phyloP scores from a whole-genome alignment of 2,888 invertebrate genomes.

The Galeruca laticollis region DNA sequence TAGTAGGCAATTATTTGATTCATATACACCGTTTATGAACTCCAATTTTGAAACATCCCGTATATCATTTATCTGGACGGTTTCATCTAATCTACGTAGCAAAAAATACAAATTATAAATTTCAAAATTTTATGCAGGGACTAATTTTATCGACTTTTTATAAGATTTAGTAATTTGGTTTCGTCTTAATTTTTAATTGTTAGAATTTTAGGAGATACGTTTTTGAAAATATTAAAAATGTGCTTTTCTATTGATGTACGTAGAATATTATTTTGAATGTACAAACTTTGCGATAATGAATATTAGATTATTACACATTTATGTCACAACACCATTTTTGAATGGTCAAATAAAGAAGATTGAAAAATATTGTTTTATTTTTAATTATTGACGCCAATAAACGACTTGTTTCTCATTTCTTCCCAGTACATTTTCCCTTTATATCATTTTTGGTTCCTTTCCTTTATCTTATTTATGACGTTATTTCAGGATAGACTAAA shows the following conservation, averaged over 20 bases:
- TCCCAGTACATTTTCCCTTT: too few species aligned
- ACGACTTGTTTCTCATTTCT: too few species aligned
- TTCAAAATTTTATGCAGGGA: constrained; percentile 14
- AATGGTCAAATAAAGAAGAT: neutral
- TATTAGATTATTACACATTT: neutral
- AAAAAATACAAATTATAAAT: constrained; percentile 34
- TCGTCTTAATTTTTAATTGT: neutral
- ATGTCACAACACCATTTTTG: neutral
- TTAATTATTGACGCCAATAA: too few species aligned
- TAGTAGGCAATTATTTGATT: too few species aligned
- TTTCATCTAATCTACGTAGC: constrained; percentile 58
- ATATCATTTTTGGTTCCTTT: too few species aligned
- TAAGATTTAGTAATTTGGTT: neutral
- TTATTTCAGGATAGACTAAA: too few species aligned
- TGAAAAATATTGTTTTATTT: too few species aligned
- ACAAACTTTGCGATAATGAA: constrained; percentile 2
- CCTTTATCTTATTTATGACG: too few species aligned
- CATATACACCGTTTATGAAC: constrained; percentile 10
- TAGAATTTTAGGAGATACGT: neutral
- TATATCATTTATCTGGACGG: constrained; percentile 54
- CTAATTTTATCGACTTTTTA: neutral
- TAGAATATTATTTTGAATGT: neutral
- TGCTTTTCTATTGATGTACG: constrained; percentile 13
- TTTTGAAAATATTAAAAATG: neutral
- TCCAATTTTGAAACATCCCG: constrained; percentile 22